phyloP scores from a whole-genome alignment of 2,888 invertebrate species.

The Glaucopsyche alexis region DNA sequence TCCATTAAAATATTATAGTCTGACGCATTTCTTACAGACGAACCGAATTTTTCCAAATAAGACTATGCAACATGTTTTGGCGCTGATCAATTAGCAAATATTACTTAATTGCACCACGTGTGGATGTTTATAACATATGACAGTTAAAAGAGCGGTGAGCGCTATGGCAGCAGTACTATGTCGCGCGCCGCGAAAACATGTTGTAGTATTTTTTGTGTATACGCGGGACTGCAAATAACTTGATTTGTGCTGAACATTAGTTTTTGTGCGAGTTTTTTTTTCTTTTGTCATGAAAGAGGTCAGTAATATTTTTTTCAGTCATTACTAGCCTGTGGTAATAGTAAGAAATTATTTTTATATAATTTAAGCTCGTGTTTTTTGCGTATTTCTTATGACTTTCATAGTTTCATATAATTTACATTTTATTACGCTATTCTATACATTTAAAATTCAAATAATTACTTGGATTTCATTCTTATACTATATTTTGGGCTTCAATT shows the following conservation, averaged over 20 bases:
- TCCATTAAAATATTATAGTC: background rate
- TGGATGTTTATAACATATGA: slow-evolving; percentile 5
- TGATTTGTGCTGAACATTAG: slow-evolving; percentile 6
- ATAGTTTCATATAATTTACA: background rate
- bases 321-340: background rate
- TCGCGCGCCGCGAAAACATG: slow-evolving; percentile 7
- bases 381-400: background rate
- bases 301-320: background rate
- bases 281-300: slow-evolving; percentile 14
- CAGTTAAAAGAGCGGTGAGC: background rate
- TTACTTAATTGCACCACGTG: slow-evolving; percentile 9
- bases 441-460: background rate
- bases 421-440: background rate
- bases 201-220: background rate
- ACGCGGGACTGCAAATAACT: slow-evolving; percentile 4
- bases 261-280: background rate
- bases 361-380: background rate
- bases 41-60: background rate
- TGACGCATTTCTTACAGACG: background rate
- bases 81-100: slow-evolving; percentile 11
- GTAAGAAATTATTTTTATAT: background rate
- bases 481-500: too few relatives aligned
- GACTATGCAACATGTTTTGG: background rate
- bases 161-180: slow-evolving; percentile 1
- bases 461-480: too few relatives aligned